A percentile compares a stretch with the other conserved stretches of the same genome.
phyloP scores from a whole-genome alignment of 2,113 vertebrate genomes.

The Hippopotamus amphibius region DNA sequence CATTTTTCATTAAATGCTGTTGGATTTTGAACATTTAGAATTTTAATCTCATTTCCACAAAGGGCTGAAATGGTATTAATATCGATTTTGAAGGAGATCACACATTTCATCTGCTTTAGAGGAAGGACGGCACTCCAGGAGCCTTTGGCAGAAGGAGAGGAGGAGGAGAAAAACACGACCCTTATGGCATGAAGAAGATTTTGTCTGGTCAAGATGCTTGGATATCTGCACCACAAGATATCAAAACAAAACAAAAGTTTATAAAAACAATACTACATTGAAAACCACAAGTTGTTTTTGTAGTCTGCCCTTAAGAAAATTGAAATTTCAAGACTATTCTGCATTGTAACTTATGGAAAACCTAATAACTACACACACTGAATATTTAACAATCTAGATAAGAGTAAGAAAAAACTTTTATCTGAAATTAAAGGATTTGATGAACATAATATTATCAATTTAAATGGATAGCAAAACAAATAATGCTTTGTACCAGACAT shows the following conservation, averaged over 20 bases:
- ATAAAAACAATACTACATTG: neutral
- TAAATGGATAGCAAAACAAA: neutral
- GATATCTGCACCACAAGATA: neutral
- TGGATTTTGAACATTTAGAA: constrained; percentile 75
- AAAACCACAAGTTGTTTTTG: neutral
- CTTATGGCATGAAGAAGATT: neutral
- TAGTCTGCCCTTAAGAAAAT: neutral
- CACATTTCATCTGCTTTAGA: constrained; percentile 62
- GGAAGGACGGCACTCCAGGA: neutral
- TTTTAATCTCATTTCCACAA: constrained; percentile 77
- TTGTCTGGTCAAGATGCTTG: constrained; percentile 53
- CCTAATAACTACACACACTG: neutral
- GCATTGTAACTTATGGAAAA: neutral
- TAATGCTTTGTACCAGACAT: neutral
- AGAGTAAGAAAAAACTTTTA: neutral
- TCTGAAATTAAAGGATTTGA: neutral
- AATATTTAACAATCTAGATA: neutral
- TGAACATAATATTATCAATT: neutral
- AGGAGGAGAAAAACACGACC: neutral
- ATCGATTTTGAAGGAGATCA: constrained; percentile 41
- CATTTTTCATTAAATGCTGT: constrained; percentile 73
- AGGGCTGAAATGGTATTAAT: constrained; percentile 64
- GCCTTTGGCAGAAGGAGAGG: constrained; percentile 24
- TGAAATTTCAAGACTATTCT: neutral
- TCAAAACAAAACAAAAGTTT: neutral